Conservation (phyloP, 2,888 invertebrate species). For the Phaonia tiefii region DNA sequence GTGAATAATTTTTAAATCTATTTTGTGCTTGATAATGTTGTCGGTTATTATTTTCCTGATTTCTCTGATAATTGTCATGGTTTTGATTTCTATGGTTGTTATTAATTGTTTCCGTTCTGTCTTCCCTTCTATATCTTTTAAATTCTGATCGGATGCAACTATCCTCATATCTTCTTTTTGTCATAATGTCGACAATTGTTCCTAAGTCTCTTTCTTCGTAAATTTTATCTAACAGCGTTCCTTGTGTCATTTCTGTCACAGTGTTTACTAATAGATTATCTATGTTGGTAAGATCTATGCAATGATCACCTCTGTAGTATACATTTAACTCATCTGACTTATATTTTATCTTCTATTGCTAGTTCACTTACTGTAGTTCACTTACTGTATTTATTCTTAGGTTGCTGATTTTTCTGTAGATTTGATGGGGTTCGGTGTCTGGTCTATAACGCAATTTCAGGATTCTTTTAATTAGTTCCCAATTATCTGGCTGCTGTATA, state of each 20-base stretch:
- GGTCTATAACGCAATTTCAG: conserved; percentile 54
- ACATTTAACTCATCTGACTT: conserved; percentile 50
- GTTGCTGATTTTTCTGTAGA: conserved; percentile 37
- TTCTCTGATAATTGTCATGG: no score
- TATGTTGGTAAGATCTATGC: conserved; percentile 47
- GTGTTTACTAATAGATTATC: conserved; percentile 46
- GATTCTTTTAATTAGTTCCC: conserved; percentile 23
- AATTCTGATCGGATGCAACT: no score
- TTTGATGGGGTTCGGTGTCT: conserved; percentile 40
- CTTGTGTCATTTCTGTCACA: conserved; percentile 50
- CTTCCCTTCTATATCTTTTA: conserved; percentile 3
- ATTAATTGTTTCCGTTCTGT: conserved; percentile 26
- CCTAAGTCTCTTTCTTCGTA: neutral
- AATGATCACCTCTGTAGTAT: conserved; percentile 54
- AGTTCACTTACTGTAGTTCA: conserved; percentile 44
- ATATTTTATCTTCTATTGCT: conserved; percentile 51
- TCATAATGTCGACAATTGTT: conserved; percentile 24
- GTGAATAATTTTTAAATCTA: no score
- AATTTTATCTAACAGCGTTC: conserved; percentile 15
- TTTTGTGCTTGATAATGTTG: no score
- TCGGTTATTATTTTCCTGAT: no score
- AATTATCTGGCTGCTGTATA: conserved; percentile 14
- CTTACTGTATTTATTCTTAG: conserved; percentile 42
- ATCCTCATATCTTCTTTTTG: neutral
- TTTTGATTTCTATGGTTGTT: no score